These are phyloP conservation scores for Trichogramma dendrolimi DNA, from an alignment of 2,888 invertebrate genomes.

Conservation along the genomic window DNA sequence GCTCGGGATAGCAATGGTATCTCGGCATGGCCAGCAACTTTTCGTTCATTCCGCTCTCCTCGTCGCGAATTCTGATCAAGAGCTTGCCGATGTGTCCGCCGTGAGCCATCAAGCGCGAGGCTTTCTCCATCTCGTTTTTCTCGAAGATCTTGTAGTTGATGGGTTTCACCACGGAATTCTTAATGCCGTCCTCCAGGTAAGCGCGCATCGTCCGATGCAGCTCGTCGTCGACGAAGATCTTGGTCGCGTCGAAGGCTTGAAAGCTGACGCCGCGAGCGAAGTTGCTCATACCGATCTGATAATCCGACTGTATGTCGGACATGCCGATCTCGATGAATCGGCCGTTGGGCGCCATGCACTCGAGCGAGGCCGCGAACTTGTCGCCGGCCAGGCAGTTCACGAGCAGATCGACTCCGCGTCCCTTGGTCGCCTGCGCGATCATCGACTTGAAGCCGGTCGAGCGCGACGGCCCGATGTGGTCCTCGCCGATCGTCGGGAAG, in stretches of 20 bases:
- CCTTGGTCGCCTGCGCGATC: not conserved
- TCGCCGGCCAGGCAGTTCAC: not conserved
- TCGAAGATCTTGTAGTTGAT: conserved; percentile 59
- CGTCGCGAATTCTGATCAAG: conserved; percentile 39
- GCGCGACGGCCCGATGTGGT: not conserved
- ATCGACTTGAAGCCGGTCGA: not conserved
- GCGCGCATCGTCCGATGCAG: conserved; percentile 58
- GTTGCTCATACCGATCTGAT: conserved; percentile 60
- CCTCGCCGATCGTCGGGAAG: not conserved
- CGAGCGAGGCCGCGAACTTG: not conserved
- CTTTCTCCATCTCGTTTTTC: conserved; percentile 65
- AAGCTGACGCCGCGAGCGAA: conserved; percentile 71
- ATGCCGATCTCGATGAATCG: not conserved
- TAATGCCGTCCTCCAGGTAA: conserved; percentile 61
- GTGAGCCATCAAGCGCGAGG: conserved; percentile 64
- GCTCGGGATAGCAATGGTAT: conserved; percentile 53
- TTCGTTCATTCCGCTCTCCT: conserved; percentile 28
- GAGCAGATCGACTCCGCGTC: not conserved
- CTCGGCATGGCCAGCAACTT: conserved; percentile 53
- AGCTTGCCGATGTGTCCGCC: conserved; percentile 79
- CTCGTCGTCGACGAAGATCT: conserved; percentile 55
- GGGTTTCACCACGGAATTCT: conserved; percentile 65
- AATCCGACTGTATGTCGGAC: conserved; percentile 52
- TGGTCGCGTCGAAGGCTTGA: conserved; percentile 74
- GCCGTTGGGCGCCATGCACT: not conserved